Conservation (phyloP, 2,113 vertebrate species). For the Hippoglossus stenolepis region DNA sequence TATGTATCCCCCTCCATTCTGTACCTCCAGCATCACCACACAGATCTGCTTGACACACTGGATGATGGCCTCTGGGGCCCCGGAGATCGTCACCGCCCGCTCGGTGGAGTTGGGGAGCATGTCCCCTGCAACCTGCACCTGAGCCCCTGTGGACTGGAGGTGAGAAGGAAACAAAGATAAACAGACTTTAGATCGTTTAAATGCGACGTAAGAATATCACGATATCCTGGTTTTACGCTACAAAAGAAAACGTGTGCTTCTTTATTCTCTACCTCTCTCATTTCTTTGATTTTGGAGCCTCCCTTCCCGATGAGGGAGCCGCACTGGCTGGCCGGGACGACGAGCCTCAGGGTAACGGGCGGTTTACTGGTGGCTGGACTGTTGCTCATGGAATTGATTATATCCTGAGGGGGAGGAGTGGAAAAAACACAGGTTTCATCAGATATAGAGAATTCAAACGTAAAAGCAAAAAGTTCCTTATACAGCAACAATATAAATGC, state of each 20-base stretch:
- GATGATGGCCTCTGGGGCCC: conserved; percentile 97
- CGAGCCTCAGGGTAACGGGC: conserved; percentile 92
- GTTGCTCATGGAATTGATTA: conserved; percentile 99
- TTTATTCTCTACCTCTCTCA: conserved; percentile 88
- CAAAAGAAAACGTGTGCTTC: not conserved
- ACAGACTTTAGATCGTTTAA: too few relatives aligned
- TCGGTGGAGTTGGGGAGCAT: conserved; percentile 99
- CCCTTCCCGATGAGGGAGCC: conserved; percentile 98
- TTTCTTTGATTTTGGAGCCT: conserved; percentile 98
- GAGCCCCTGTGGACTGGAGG: conserved; percentile 94
- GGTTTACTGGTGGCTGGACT: conserved; percentile 98
- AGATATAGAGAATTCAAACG: too few relatives aligned
- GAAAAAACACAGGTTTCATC: not conserved
- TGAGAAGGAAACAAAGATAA: not conserved
- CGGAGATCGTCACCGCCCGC: conserved; percentile 97
- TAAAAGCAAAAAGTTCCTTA: too few relatives aligned
- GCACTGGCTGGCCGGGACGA: conserved; percentile 96
- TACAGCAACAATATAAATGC: too few relatives aligned
- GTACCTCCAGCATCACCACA: conserved; percentile 99
- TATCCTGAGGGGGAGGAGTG: conserved; percentile 84
- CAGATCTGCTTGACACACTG: conserved; percentile 99
- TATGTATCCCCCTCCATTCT: conserved; percentile 56
- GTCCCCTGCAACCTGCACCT: conserved; percentile 98
- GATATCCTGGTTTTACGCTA: not conserved
- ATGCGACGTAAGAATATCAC: too few relatives aligned